A percentile compares a stretch with the other conserved stretches of the same genome.
Evolutionary conservation across 2,888 invertebrate species (phyloP).

Genomic region (Philhelius pedissequus): DNA sequence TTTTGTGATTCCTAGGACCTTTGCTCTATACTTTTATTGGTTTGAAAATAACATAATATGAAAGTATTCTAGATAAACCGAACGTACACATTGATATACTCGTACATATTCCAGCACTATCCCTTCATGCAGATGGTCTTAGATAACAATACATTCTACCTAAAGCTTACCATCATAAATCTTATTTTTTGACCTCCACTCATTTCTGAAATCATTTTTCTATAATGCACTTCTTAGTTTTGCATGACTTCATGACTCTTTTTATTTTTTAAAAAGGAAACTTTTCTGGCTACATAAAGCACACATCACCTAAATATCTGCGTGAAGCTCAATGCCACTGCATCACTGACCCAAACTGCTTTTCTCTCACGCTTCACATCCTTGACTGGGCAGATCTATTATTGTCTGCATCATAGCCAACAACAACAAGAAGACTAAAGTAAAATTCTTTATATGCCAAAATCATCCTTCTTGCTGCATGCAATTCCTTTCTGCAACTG

Average conservation of each 20-base stretch:
- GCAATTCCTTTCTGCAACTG: constrained; percentile 7
- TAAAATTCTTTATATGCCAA: constrained; percentile 3
- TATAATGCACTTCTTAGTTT: neutral
- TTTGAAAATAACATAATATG: too few relatives aligned
- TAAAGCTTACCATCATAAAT: neutral
- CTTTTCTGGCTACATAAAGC: neutral
- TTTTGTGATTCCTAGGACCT: too few relatives aligned
- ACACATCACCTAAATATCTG: constrained; percentile 7
- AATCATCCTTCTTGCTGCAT: constrained; percentile 4
- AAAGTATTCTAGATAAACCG: too few relatives aligned
- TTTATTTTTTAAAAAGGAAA: neutral
- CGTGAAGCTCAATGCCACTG: constrained; percentile 16
- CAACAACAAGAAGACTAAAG: neutral
- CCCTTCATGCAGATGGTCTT: neutral
- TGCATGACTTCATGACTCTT: neutral
- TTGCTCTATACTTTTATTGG: too few relatives aligned
- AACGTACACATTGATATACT: too few relatives aligned
- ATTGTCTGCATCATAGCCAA: neutral
- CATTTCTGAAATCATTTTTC: neutral
- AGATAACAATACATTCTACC: neutral
- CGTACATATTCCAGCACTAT: neutral
- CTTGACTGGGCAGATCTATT: constrained; percentile 3
- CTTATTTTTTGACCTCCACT: neutral
- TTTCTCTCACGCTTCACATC: neutral
- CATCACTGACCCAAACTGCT: constrained; percentile 11